Conservation (phyloP, 2,113 vertebrate species). For the Pungitius pungitius region DNA sequence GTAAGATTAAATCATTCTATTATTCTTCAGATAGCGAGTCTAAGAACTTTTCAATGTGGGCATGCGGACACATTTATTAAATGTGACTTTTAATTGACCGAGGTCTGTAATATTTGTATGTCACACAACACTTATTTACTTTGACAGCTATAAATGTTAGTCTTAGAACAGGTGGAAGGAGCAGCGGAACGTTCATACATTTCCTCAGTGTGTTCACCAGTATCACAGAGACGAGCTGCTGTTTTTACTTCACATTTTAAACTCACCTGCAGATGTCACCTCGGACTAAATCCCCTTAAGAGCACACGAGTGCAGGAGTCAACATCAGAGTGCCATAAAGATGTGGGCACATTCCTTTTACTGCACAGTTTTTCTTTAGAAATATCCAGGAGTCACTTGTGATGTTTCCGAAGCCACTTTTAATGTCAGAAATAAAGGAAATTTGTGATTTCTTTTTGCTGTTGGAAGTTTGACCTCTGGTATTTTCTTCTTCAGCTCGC, state of each 20-base stretch:
- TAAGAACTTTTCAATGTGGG: slow-evolving; percentile 73
- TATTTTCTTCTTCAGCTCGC: slow-evolving; percentile 52
- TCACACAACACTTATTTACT: slow-evolving; percentile 60
- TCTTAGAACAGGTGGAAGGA: slow-evolving; percentile 43
- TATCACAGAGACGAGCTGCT: slow-evolving; percentile 30
- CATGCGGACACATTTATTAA: slow-evolving; percentile 78
- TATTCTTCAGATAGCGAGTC: slow-evolving; percentile 70
- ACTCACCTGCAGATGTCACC: slow-evolving; percentile 22
- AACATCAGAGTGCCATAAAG: slow-evolving; percentile 54
- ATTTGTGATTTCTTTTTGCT: slow-evolving; percentile 2
- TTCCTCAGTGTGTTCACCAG: slow-evolving; percentile 43
- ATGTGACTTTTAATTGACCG: slow-evolving; percentile 74
- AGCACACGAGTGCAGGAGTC: slow-evolving; percentile 58
- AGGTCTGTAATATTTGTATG: slow-evolving; percentile 73
- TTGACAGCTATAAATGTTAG: slow-evolving; percentile 58
- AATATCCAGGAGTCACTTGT: slow-evolving; percentile 17
- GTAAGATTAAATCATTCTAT: slow-evolving; percentile 65
- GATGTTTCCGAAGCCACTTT: slow-evolving; percentile 30
- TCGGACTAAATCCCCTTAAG: slow-evolving; percentile 48
- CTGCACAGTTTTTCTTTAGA: slow-evolving; percentile 21
- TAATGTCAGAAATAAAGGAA: slow-evolving; percentile 34
- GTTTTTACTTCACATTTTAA: neutral
- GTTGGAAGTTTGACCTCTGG: slow-evolving; percentile 44
- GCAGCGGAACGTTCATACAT: slow-evolving; percentile 41
- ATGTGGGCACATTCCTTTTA: slow-evolving; percentile 28